Percentiles rank a stretch among this genome's conserved stretches.
These are phyloP conservation scores for Drosophila sturtevanti DNA, from an alignment of 1,140 invertebrate genomes.

Conservation along the genomic window DNA sequence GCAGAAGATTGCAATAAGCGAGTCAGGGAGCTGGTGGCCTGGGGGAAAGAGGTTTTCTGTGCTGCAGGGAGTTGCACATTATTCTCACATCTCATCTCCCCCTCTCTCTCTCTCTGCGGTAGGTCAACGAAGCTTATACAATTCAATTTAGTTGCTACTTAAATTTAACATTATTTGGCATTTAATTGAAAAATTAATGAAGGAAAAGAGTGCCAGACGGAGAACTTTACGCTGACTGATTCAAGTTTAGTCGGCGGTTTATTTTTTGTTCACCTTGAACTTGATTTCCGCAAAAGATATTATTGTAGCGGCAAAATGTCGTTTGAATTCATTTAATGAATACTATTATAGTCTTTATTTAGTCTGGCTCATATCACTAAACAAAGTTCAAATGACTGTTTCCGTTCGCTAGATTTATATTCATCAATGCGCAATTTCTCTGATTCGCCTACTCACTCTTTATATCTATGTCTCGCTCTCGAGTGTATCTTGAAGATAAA, in stretches of 20 bases:
- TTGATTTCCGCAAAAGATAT: conserved; percentile 46
- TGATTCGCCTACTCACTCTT: not conserved
- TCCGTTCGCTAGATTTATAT: conserved; percentile 50
- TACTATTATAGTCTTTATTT: not conserved
- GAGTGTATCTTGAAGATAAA: not conserved
- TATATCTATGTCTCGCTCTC: not conserved
- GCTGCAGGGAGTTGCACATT: conserved; percentile 11
- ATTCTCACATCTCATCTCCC: not conserved
- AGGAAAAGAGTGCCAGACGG: conserved; percentile 17
- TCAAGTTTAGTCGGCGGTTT: not conserved
- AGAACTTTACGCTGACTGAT: conserved; percentile 12
- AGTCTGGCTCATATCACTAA: conserved; percentile 1
- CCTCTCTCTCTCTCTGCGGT: conserved; percentile 70
- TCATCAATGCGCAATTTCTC: conserved; percentile 14
- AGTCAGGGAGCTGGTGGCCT: not conserved
- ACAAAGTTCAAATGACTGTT: conserved; percentile 20
- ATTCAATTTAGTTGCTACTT: conserved; percentile 62
- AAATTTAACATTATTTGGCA: conserved; percentile 62
- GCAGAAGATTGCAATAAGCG: conserved; percentile 52
- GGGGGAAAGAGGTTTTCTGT: not conserved
- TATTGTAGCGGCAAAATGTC: conserved; percentile 29
- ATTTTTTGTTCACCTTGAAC: conserved; percentile 59
- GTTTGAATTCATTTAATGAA: conserved; percentile 25
- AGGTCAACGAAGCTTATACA: conserved; percentile 62
- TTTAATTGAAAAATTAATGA: conserved; percentile 68